Evolutionary conservation across 2,113 vertebrate species (phyloP), one percentile per base, ranked within the genome.

Genomic region (Podarcis cretensis): DNA sequence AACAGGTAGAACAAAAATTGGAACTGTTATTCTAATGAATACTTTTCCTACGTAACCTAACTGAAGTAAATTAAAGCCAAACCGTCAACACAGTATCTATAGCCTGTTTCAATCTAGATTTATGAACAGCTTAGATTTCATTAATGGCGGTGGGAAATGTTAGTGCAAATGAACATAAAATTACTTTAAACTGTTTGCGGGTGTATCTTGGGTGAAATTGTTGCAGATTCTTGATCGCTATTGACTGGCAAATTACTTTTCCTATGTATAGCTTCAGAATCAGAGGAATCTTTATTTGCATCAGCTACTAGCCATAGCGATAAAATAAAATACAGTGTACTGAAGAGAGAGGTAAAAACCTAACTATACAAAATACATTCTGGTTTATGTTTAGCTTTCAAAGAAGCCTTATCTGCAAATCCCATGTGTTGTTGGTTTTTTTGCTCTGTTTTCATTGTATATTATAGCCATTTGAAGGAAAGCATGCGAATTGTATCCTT

Each of bases 231-330:
- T 82, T 66, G 32, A 66, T 40, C 2, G 69, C 90, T 73, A 59
- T 57, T 9, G 0, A 0, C 79, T 85, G 79, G 1, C 63, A 76
- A 8, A 0, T 0, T 0, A 57, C 27, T 48, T 54, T 0, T 2
- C 88, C 84, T 69, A 78, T 0, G 48, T 12, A 2, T 54, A 54
- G 48, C 48, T 54, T 54, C 48, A 54, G 48, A 54, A 54, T 54
- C 48, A 54, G 48, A 54, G 12, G 48, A 54, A 54, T 54, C 48
- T 12, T 54, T 54, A 54, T 54, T 54, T 54, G 48, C 48, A 54
- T 3, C 48, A 54, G 48, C 48, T 54, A 54, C 10, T 54, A 54
- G 48, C 48, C 48, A 54, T 54, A 54, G 48, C 9, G 2, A 54
- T 54, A 54, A 54, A 48, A 48, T 48, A 48, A 48, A 54, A 54